Evolutionary conservation across 2,888 invertebrate species (phyloP).

Genomic region (Epirrita christyi): DNA sequence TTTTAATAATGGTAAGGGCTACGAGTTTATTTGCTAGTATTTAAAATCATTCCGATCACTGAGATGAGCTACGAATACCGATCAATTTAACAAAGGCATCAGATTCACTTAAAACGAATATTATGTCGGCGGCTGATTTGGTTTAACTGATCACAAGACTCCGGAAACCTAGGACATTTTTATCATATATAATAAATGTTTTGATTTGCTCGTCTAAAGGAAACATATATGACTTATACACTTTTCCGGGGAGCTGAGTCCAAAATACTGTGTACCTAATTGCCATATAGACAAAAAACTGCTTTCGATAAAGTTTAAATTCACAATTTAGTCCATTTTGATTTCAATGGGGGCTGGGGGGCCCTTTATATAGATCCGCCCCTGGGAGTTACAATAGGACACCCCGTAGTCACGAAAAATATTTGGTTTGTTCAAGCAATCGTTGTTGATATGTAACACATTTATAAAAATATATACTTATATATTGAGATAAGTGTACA

Average conservation of each 20-base stretch:
- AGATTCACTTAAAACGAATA: neutral
- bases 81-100: neutral
- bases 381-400: too few species aligned
- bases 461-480: constrained; percentile 11
- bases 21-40: neutral
- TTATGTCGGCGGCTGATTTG: constrained; percentile 6
- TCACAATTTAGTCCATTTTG: too few species aligned
- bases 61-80: constrained; percentile 9
- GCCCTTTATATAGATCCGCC: too few species aligned
- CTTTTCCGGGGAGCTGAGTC: neutral
- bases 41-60: neutral
- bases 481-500: constrained; percentile 5
- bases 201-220: neutral
- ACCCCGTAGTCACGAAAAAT: too few species aligned
- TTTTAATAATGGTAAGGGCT: neutral
- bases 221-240: neutral
- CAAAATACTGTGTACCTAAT: neutral
- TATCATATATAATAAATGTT: neutral
- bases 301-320: too few species aligned
- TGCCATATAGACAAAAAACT: too few species aligned
- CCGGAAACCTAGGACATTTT: neutral
- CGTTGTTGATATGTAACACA: neutral
- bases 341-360: too few species aligned
- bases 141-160: constrained; percentile 1
- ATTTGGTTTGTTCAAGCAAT: neutral